These are phyloP conservation scores for Karalla daura DNA, from an alignment of 2,797 vertebrate genomes.

Conservation along the genomic window DNA sequence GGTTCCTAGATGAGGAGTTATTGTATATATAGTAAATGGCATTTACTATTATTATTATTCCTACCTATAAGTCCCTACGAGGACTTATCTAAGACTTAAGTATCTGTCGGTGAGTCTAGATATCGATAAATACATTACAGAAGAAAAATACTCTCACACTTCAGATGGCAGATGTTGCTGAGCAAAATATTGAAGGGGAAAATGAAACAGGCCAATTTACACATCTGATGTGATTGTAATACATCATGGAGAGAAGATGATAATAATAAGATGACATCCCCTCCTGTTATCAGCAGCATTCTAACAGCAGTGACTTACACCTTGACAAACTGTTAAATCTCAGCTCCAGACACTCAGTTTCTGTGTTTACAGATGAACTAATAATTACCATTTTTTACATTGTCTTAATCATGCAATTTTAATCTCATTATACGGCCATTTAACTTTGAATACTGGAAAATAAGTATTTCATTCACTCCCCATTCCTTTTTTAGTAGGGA, in stretches of 20 bases:
- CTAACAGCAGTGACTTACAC: not conserved
- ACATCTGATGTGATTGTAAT: constrained; percentile 9
- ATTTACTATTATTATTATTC: too few species aligned
- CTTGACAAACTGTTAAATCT: not conserved
- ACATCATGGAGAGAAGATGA: constrained; percentile 13
- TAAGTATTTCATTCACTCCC: not conserved
- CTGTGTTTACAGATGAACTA: too few species aligned
- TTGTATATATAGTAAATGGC: too few species aligned
- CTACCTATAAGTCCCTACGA: too few species aligned
- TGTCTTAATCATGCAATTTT: not conserved
- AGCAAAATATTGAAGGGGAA: not conserved
- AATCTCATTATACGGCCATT: not conserved
- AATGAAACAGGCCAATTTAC: constrained; percentile 19
- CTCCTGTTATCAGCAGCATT: not conserved
- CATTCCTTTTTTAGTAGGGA: not conserved
- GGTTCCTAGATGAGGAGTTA: too few species aligned
- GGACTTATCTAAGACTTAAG: too few species aligned
- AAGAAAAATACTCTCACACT: not conserved
- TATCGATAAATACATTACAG: not conserved
- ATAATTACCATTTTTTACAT: too few species aligned
- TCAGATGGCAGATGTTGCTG: not conserved
- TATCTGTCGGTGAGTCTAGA: too few species aligned
- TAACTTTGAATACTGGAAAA: not conserved
- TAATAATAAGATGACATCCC: constrained; percentile 11
- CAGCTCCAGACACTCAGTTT: too few species aligned